Base-by-base conservation (phyloP, 2,888 invertebrate genomes). In the Sthenelais limicola region DNA sequence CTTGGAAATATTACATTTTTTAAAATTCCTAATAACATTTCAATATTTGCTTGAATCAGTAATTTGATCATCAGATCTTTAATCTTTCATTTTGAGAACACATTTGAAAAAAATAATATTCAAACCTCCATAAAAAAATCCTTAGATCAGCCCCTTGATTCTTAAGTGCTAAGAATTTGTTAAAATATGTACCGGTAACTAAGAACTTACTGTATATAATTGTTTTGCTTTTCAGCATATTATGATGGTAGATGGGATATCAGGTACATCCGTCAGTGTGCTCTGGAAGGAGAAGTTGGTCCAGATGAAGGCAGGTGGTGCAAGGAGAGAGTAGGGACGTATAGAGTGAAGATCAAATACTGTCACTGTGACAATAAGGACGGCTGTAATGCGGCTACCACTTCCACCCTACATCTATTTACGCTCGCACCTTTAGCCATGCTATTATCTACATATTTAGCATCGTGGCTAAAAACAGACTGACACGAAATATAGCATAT, bases 321-420 rank as follows among this genome's bases (percentile, higher is more conserved):
- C 74, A 79, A 82, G 72, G 88, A 88, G 69, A 78, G 86, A 43
- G 80, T 82, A 30, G 88, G 88, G 15, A 86, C 86, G 21, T 86
- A 83, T 79, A 77, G 84, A 21, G 84, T 87, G 7, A 84, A 85
- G 73, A 81, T 88, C 74, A 81, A 86, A 54, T 85, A 87, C 76
- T 88, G 88, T 73, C 86, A 87, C 74, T 88, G 88, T 78, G 80
- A 87, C 75, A 87, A 87, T 80, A 86, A 87, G 77, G 86, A 88
- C 76, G 88, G 88, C 30, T 88, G 88, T 74, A 88, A 88, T 56
- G 56, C 73, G 26, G 81, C 80, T 26, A 21, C 78, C 35, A 58
- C 49, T 32, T n/a, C 28, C 21, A 15, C 43, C 4, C 43, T 71
- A 3, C 58, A 71, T 30, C 28, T 48, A 3, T 26, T 51, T 32